Evolutionary conservation across 2,888 invertebrate species (phyloP).

Genomic region (Melolontha melolontha): DNA sequence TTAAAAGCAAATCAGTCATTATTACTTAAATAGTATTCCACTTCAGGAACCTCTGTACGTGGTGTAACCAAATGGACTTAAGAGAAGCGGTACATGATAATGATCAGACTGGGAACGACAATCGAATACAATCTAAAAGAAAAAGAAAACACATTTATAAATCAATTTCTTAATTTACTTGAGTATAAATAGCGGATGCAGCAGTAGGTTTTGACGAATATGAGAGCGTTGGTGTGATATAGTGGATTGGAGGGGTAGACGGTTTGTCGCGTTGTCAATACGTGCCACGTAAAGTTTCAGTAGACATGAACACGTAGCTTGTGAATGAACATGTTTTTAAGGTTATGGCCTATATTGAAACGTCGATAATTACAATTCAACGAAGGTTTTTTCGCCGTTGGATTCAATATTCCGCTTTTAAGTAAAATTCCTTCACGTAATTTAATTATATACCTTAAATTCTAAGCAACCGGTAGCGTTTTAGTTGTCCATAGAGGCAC

Average conservation of each 20-base stretch:
- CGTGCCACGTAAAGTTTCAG: too few relatives aligned
- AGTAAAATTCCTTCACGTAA: too few relatives aligned
- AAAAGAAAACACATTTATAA: conserved; percentile 32
- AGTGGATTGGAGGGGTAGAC: too few relatives aligned
- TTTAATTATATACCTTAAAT: background rate
- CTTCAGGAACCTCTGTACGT: conserved; percentile 78
- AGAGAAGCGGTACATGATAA: conserved; percentile 81
- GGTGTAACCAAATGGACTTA: conserved; percentile 82
- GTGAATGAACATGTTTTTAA: background rate
- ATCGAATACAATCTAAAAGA: conserved; percentile 77
- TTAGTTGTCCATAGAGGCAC: background rate
- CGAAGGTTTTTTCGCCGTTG: too few relatives aligned
- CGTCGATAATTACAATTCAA: background rate
- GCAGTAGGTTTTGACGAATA: too few relatives aligned
- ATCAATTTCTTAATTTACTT: background rate
- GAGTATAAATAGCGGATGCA: too few relatives aligned
- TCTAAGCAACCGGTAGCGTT: too few relatives aligned
- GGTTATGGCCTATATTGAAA: too few relatives aligned
- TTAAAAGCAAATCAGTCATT: conserved; percentile 23
- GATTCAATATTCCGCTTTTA: background rate
- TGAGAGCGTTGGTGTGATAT: too few relatives aligned
- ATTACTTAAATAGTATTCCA: conserved; percentile 2
- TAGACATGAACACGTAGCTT: too few relatives aligned
- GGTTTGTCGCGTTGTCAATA: too few relatives aligned
- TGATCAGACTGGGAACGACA: conserved; percentile 72